These are phyloP conservation scores for Xerus inauris DNA, from an alignment of 2,113 vertebrate genomes.

Conservation along the genomic window DNA sequence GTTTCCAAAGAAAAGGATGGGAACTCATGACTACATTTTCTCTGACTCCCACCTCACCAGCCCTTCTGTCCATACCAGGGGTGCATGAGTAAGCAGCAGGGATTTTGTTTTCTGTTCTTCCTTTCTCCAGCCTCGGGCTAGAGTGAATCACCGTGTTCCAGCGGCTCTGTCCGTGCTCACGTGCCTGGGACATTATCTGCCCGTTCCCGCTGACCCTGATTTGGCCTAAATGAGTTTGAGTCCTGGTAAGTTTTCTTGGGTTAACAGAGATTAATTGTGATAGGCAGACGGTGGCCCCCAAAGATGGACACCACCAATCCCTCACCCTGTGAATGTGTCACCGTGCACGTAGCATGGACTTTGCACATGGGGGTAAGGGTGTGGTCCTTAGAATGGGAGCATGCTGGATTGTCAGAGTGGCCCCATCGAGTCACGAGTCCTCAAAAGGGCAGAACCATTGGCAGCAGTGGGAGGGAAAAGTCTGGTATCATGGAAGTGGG, in stretches of 20 bases:
- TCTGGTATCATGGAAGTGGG: neutral
- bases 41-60: neutral
- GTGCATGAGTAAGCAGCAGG: neutral
- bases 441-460: neutral
- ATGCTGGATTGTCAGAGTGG: neutral
- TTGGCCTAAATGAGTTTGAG: neutral
- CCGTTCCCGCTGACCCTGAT: neutral
- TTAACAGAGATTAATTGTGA: neutral
- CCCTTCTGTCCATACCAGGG: neutral
- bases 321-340: neutral
- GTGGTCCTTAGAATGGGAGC: neutral
- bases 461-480: neutral
- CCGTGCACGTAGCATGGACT: neutral
- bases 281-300: neutral
- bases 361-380: neutral
- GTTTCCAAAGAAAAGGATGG: neutral
- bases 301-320: fast-evolving
- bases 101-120: neutral
- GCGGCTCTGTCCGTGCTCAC: neutral
- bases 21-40: neutral
- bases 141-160: neutral
- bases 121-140: neutral
- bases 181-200: fast-evolving
- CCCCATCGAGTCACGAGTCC: too few relatives aligned
- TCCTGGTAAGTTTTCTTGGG: neutral